Conservation (phyloP, 2,888 invertebrate genomes). For the Entomobrya proxima region DNA sequence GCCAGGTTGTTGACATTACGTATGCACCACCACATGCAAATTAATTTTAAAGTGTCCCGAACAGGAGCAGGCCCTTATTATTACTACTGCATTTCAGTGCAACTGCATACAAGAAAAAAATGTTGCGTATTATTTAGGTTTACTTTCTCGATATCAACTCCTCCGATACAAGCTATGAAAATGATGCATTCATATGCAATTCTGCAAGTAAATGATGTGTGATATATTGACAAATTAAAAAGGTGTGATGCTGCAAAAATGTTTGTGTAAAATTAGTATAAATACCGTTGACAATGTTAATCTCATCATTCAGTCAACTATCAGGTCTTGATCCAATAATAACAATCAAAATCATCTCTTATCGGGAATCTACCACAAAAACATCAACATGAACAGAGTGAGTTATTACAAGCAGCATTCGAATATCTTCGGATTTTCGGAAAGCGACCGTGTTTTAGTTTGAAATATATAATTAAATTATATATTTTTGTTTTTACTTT, state of each 20-base stretch:
- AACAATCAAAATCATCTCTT: not conserved
- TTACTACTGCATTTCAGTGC: too few species aligned
- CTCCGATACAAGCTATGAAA: not conserved
- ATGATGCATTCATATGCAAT: not conserved
- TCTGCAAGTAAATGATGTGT: not conserved
- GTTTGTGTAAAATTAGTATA: constrained; percentile 8
- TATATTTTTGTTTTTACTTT: not conserved
- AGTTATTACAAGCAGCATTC: not conserved
- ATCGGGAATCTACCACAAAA: not conserved
- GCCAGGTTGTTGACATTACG: too few species aligned
- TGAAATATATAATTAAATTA: not conserved
- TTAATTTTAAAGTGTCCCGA: too few species aligned
- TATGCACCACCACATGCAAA: too few species aligned
- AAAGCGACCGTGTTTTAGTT: not conserved
- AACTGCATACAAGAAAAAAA: too few species aligned
- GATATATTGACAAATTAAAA: not conserved
- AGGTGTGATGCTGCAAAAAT: not conserved
- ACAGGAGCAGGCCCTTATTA: too few species aligned
- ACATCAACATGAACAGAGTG: constrained; percentile 12
- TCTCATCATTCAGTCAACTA: constrained; percentile 43
- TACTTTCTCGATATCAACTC: not conserved
- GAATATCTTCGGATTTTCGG: not conserved
- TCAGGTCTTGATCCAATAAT: not conserved
- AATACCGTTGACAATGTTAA: constrained; percentile 17
- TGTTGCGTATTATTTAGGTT: not conserved